Evolutionary conservation across 2,113 vertebrate species (phyloP).

Genomic region (Albula glossodonta): DNA sequence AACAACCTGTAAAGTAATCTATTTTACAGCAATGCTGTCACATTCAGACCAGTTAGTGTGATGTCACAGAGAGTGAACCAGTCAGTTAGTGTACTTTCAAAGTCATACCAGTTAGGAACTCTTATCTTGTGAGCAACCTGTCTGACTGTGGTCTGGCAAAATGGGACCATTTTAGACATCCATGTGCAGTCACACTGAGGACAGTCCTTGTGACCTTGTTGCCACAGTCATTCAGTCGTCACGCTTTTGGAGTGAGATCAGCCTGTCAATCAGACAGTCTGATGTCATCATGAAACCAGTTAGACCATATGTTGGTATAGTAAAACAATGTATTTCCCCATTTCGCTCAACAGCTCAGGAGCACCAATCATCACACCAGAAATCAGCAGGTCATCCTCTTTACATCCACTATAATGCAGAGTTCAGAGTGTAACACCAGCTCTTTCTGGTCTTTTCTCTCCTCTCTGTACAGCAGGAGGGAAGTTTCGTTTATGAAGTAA

Average conservation of each 20-base stretch:
- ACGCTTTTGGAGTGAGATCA: neutral
- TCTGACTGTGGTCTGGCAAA: neutral
- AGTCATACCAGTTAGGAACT: neutral
- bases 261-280: neutral
- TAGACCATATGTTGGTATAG: neutral
- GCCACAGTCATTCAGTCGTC: neutral
- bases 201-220: neutral
- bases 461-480: too few species aligned
- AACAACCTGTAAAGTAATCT: neutral
- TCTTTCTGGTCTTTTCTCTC: neutral
- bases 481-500: too few species aligned
- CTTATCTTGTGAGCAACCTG: neutral
- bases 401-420: neutral
- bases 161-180: neutral
- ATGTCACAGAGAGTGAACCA: neutral
- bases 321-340: neutral
- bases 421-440: neutral
- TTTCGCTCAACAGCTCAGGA: neutral
- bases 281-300: neutral
- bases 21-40: neutral
- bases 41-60: neutral
- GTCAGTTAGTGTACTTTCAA: neutral
- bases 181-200: neutral
- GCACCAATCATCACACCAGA: neutral
- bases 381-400: neutral